Evolutionary conservation across 2,797 vertebrate genomes (phyloP).

Genomic region (Sebastes kiyomatsui): DNA sequence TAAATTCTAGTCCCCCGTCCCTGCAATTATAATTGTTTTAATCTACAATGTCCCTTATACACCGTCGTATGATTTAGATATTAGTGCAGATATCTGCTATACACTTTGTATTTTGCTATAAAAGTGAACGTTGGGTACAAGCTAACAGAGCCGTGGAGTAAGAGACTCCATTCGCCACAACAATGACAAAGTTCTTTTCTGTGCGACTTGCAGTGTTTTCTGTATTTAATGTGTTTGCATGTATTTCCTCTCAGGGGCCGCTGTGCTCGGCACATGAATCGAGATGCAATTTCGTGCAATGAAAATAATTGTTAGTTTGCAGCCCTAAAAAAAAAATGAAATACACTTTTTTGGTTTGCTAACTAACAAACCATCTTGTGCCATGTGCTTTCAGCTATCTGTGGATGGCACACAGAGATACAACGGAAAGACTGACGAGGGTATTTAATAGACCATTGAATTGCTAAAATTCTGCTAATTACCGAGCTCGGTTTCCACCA

Average conservation of each 20-base stretch:
- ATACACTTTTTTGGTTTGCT: neutral
- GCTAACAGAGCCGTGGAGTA: neutral
- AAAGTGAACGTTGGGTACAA: neutral
- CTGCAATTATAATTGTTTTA: too few relatives aligned
- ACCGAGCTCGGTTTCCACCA: slow-evolving; percentile 53
- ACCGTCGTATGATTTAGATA: too few relatives aligned
- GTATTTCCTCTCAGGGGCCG: neutral
- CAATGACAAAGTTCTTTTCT: neutral
- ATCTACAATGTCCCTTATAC: too few relatives aligned
- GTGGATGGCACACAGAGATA: slow-evolving; percentile 13
- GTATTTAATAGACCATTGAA: slow-evolving; percentile 47
- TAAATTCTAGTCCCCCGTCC: too few relatives aligned
- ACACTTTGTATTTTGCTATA: neutral
- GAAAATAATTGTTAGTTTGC: neutral
- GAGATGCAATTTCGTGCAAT: neutral
- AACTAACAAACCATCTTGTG: neutral
- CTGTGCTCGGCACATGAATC: neutral
- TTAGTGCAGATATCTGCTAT: neutral
- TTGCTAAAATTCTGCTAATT: slow-evolving; percentile 63
- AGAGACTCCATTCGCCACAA: neutral
- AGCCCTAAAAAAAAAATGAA: neutral
- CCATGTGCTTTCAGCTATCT: slow-evolving; percentile 14
- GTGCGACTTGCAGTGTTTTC: neutral
- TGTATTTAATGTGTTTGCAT: neutral
- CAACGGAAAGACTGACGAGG: slow-evolving; percentile 17